Conservation (phyloP, 2,888 invertebrate species). For the Eristalis intricaria region DNA sequence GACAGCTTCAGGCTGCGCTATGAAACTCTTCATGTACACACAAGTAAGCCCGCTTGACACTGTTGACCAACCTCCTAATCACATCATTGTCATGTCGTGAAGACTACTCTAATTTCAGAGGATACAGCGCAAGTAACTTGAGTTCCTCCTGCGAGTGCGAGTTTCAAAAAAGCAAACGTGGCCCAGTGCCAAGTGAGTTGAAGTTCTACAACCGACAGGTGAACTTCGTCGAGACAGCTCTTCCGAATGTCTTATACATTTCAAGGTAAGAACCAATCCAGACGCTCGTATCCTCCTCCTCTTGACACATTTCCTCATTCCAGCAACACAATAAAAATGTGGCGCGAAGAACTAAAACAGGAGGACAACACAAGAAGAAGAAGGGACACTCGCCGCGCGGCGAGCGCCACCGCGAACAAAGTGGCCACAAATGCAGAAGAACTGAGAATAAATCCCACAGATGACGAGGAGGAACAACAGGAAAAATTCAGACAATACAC, state of each 20-base stretch:
- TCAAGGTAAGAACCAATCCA: slow-evolving; percentile 74
- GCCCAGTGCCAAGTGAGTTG: slow-evolving; percentile 76
- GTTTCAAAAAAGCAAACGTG: slow-evolving; percentile 53
- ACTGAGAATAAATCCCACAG: not conserved
- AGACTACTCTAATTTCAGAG: not conserved
- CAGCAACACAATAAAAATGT: not conserved
- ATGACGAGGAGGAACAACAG: not conserved
- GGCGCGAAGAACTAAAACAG: not conserved
- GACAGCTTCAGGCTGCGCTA: slow-evolving; percentile 75
- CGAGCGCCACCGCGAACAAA: not conserved
- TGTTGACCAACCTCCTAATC: too few relatives aligned
- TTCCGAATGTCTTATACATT: slow-evolving; percentile 77
- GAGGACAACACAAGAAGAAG: slow-evolving; percentile 48
- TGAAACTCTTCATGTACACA: slow-evolving; percentile 47
- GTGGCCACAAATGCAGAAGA: not conserved
- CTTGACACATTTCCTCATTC: not conserved
- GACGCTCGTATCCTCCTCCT: not conserved
- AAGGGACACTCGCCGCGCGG: not conserved
- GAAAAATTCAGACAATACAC: not conserved
- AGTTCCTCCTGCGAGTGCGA: slow-evolving; percentile 42
- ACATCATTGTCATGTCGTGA: too few relatives aligned
- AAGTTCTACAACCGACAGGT: slow-evolving; percentile 76
- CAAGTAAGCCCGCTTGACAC: slow-evolving; percentile 38
- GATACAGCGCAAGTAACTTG: not conserved
- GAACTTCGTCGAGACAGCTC: slow-evolving; percentile 74